Conservation (phyloP, 2,888 invertebrate genomes). For the Rhagonycha lutea region DNA sequence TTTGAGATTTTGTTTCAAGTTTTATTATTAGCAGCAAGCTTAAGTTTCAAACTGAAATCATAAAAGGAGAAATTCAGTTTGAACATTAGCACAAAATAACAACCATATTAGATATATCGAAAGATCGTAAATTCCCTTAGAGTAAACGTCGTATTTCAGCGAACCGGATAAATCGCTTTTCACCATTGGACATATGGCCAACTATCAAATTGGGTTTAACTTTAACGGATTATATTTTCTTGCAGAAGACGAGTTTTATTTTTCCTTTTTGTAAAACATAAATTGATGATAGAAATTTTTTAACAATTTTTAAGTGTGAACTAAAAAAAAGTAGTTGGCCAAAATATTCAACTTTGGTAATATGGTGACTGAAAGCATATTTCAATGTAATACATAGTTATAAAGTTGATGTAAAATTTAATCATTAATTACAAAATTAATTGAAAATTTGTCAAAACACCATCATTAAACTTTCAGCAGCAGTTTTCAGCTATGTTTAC, state of each 20-base stretch:
- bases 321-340: not conserved
- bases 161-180: not conserved
- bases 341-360: not conserved
- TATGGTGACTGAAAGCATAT: not conserved
- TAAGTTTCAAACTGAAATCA: not conserved
- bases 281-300: not conserved
- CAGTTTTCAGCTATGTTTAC: too few species aligned
- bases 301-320: not conserved
- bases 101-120: not conserved
- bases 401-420: too few species aligned
- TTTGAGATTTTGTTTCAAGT: not conserved
- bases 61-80: not conserved
- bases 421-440: too few species aligned
- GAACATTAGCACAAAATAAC: not conserved
- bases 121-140: not conserved
- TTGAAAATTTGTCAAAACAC: too few species aligned
- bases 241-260: not conserved
- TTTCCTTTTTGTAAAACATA: not conserved
- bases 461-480: too few species aligned
- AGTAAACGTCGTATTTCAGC: not conserved
- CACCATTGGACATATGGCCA: not conserved
- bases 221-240: not conserved
- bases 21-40: not conserved
- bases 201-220: not conserved
- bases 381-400: not conserved